Conservation (phyloP, 2,797 vertebrate genomes). For the Knipowitschia caucasica region DNA sequence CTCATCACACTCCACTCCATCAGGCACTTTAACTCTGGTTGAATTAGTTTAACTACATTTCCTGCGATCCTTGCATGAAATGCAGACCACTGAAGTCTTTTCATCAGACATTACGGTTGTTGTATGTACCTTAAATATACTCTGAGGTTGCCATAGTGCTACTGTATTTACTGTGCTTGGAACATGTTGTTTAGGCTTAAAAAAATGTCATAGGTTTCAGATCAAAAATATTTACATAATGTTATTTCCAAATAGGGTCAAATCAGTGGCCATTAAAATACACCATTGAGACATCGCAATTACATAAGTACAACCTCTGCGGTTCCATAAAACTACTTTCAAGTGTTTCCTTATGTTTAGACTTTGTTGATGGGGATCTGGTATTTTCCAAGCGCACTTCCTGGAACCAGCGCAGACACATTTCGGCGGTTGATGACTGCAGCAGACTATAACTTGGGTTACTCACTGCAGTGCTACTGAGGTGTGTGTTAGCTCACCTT, state of each 20-base stretch:
- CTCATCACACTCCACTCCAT: too few species aligned
- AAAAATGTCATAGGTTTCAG: slow-evolving; percentile 40
- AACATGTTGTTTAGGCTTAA: neutral
- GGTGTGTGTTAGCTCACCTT: slow-evolving; percentile 42
- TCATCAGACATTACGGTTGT: too few species aligned
- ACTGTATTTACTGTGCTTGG: slow-evolving; percentile 25
- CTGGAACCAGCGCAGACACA: slow-evolving; percentile 24
- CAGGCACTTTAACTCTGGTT: too few species aligned
- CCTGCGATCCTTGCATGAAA: too few species aligned
- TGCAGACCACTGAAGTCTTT: too few species aligned
- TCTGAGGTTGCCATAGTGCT: slow-evolving; percentile 34
- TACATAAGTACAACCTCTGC: slow-evolving; percentile 8
- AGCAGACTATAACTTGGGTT: slow-evolving; percentile 22
- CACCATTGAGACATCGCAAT: neutral
- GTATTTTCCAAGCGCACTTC: slow-evolving; percentile 15
- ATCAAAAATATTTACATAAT: slow-evolving; percentile 27
- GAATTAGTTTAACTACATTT: too few species aligned
- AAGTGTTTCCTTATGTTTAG: slow-evolving; percentile 1
- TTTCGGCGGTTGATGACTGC: slow-evolving; percentile 11
- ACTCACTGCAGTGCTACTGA: slow-evolving; percentile 25
- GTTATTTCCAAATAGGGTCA: slow-evolving; percentile 17
- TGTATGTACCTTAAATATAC: too few species aligned
- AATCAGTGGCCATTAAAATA: neutral
- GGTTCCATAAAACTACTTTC: neutral
- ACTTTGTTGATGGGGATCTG: slow-evolving; percentile 12